A percentile compares a stretch with the other conserved stretches of the same genome.
Evolutionary conservation across 2,797 vertebrate genomes (phyloP).

Genomic region (Hemibagrus guttatus): DNA sequence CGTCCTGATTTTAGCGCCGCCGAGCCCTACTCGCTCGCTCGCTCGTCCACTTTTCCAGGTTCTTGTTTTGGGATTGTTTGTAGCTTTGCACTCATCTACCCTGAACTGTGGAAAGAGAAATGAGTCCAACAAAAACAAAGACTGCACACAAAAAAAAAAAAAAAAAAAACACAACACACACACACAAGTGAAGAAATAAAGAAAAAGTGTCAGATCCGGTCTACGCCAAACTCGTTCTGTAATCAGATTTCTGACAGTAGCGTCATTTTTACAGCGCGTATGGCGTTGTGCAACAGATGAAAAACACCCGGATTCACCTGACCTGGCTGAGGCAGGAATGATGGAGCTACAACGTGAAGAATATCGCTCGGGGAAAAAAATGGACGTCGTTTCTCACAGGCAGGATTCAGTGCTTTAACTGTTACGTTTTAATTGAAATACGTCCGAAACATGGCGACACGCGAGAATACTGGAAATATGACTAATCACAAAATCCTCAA

Average conservation of each 20-base stretch:
- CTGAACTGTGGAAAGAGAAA: background rate
- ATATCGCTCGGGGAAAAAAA: no score
- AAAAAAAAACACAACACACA: background rate
- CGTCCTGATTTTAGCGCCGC: background rate
- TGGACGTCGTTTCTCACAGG: background rate
- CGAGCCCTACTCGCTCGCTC: background rate
- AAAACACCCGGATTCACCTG: background rate
- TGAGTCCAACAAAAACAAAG: conserved; percentile 28
- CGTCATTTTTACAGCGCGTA: background rate
- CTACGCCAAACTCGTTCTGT: background rate
- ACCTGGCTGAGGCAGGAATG: background rate
- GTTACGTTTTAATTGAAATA: background rate
- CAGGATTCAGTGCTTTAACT: accelerated
- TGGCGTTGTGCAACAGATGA: background rate
- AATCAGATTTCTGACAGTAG: background rate
- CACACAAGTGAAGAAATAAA: background rate
- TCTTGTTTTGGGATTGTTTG: conserved; percentile 1
- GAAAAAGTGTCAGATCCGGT: background rate
- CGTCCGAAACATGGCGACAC: background rate
- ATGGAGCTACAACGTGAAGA: background rate
- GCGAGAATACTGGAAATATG: background rate
- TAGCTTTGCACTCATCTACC: conserved; percentile 8
- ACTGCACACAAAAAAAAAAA: background rate
- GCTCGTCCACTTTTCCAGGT: background rate
- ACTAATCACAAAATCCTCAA: background rate